Base-by-base conservation (phyloP, 2,888 invertebrate species). In the Pediacus dermestoides region DNA sequence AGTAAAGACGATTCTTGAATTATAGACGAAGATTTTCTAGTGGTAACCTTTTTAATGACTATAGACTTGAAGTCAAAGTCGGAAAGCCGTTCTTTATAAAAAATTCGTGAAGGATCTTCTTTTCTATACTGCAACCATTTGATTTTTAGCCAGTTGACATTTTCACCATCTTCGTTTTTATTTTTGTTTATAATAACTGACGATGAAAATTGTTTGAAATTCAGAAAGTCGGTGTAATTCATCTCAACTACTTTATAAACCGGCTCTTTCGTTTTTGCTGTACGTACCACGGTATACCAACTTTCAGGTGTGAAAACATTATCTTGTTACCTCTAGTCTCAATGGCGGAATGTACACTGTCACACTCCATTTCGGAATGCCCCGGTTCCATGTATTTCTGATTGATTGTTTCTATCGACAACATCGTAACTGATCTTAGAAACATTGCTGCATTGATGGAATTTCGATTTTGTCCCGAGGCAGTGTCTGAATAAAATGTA, bases 51-150 rank as follows among this genome's bases (percentile, higher is more conserved):
- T 12, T 28, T 33, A 9, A 28, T 34, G 1, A 2, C 10, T 21
- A 42, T 16, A 6, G 13, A 21, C 26, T 28, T 2, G 12, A 46
- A 46, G 28, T 44, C 31, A n/a, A 16, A 3, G 30, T 40, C 41
- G 25, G 10, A 11, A 4, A 46, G 16, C 21, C 23, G 37, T 26
- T 44, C 34, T 38, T 44, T 46, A 34, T 14, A 46, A 37, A 34
- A 46, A 14, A 44, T 40, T n/a, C n/a, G n/a, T 11, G 13, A 41
- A 3, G 41, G 44, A 13, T 39, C 23, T 28, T 21, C 34, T 23
- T 46, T 46, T 22, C 44, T 32, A 23, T 44, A 47, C 15, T 47
- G 44, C n/a, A 39, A 26, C 38, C 41, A 46, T 18, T 44, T 45
- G 10, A 39, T 28, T 34, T 42, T 39, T 3, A 45, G 27, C 42